Percentiles rank a stretch among this genome's conserved stretches.
Evolutionary conservation across 2,888 invertebrate genomes (phyloP).

Genomic region (Cryptophagus acutangulus): DNA sequence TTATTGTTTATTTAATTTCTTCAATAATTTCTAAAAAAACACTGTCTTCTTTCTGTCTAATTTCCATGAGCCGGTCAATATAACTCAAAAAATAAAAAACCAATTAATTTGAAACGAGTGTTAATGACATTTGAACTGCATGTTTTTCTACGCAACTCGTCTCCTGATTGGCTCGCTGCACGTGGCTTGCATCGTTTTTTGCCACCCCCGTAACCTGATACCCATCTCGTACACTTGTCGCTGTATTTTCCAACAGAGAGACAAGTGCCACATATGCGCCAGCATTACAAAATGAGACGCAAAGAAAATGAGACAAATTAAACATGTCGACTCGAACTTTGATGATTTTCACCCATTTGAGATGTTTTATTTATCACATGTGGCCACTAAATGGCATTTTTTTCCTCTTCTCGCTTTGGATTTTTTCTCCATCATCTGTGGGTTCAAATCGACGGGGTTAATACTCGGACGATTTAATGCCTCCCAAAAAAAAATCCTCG

Average conservation of each 20-base stretch:
- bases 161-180: constrained; percentile 34
- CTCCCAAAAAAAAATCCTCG: too few relatives aligned
- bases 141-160: constrained; percentile 25
- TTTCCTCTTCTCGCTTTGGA: constrained; percentile 17
- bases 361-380: constrained; percentile 16
- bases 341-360: constrained; percentile 20
- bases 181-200: constrained; percentile 36
- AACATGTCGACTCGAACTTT: background rate
- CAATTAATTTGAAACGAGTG: constrained; percentile 15
- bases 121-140: constrained; percentile 32
- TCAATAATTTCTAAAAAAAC: too few relatives aligned
- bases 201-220: constrained; percentile 25
- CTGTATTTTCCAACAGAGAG: background rate
- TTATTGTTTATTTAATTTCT: too few relatives aligned
- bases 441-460: constrained; percentile 29
- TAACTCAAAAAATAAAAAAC: background rate
- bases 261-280: background rate
- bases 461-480: constrained; percentile 28
- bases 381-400: background rate
- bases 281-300: background rate
- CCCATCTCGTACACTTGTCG: constrained; percentile 3
- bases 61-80: too few relatives aligned
- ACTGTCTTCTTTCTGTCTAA: too few relatives aligned
- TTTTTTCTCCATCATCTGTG: constrained; percentile 18
- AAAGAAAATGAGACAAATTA: constrained; percentile 7